Percentiles rank a stretch among this genome's conserved stretches.
These are phyloP conservation scores for Tiliacea citrago DNA, from an alignment of 2,888 invertebrate genomes.

Conservation along the genomic window DNA sequence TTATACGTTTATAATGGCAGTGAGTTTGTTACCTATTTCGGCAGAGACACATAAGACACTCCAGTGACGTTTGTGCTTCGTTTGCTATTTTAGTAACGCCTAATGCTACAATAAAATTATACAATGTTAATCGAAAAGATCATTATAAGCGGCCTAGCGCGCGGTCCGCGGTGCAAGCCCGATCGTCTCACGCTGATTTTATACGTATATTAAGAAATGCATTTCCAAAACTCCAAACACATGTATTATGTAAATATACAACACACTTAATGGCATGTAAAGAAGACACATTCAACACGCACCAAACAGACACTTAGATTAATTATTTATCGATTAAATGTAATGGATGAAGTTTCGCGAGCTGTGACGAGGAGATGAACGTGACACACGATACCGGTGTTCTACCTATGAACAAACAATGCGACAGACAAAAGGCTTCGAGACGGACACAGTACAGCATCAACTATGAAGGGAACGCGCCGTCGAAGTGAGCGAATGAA, in stretches of 20 bases:
- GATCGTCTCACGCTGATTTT: slow-evolving; percentile 81
- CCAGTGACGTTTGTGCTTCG: slow-evolving; percentile 86
- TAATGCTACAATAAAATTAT: slow-evolving; percentile 84
- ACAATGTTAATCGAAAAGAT: slow-evolving; percentile 74
- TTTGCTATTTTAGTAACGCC: slow-evolving; percentile 80
- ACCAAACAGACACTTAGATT: slow-evolving; percentile 83
- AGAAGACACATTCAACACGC: slow-evolving; percentile 88
- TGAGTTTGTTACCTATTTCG: slow-evolving; percentile 81
- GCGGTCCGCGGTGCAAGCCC: slow-evolving; percentile 88
- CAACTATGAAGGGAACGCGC: slow-evolving; percentile 57
- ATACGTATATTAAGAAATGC: slow-evolving; percentile 89
- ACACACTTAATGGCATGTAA: slow-evolving; percentile 86
- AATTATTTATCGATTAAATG: slow-evolving; percentile 77
- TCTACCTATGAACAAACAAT: slow-evolving; percentile 52
- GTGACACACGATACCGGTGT: slow-evolving; percentile 68
- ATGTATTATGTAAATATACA: slow-evolving; percentile 84
- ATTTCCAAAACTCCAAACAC: slow-evolving; percentile 86
- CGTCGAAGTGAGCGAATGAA: slow-evolving; percentile 53
- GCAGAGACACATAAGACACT: slow-evolving; percentile 83
- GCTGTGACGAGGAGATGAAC: slow-evolving; percentile 66
- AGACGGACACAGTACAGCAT: slow-evolving; percentile 78
- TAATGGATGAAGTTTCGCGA: slow-evolving; percentile 73
- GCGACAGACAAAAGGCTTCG: slow-evolving; percentile 72
- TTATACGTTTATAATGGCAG: slow-evolving; percentile 87
- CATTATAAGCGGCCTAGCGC: slow-evolving; percentile 82